Evolutionary conservation across 2,888 invertebrate genomes (phyloP), one percentile per base, ranked within the genome.

Genomic region (Sepioteuthis lessoniana): DNA sequence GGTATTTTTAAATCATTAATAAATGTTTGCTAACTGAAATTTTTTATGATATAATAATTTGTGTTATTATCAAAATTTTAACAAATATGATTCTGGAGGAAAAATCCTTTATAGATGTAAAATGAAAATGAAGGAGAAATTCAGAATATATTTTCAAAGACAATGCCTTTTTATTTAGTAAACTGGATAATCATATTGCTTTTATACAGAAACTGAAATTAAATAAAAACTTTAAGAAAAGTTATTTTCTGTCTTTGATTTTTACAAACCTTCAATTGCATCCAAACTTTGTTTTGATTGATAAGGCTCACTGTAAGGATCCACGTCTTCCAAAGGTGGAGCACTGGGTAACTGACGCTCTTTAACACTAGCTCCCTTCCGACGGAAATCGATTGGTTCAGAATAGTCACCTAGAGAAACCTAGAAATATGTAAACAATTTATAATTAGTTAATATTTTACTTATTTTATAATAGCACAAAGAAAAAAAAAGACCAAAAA

Each of bases 331-430:
- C 35, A 92, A 92, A 92, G 92, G 92, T 47, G 92, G 92, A 92
- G 92, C 92, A 92, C 92, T 92, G 31, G 92, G 92, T 38, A 92
- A 47, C 13, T 92, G 92, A 92, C 92, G 92, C 92, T 92, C 46
- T 92, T 92, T 92, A 16, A 92, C 92, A 92, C 92, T 92, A n/a
- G 92, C 46, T 47, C 92, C 92, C 47, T 92, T 92, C 46, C 92
- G 92, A 92, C 92, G 93, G 60, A 93, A 93, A 60, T 93, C 93
- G 38, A 93, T 93, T 60, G 93, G 93, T 60, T 60, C 93, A 35
- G 93, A 93, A 55, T 93, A 93, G 55, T 93, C 93, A 50, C 93
- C 93, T 38, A 93, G 50, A 93, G 93, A 50, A 93, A 93, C 93
- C 93, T 93, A 37, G 93, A 38, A 8, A 31, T 31, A 93, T 25